phyloP scores from a whole-genome alignment of 2,888 invertebrate genomes.

The Lasius platythorax region DNA sequence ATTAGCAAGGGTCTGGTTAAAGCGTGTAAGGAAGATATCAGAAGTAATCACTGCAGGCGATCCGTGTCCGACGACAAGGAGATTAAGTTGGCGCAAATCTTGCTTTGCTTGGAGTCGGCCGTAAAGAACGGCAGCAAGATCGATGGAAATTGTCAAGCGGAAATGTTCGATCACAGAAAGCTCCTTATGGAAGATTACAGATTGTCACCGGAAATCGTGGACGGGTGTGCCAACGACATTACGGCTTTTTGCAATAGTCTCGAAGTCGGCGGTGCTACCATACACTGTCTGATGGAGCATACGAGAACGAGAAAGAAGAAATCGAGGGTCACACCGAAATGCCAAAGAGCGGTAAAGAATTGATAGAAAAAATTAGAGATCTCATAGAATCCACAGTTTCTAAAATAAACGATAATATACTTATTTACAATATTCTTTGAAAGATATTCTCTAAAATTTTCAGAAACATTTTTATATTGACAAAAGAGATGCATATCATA shows the following conservation, averaged over 20 bases:
- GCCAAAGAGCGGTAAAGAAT: constrained; percentile 90
- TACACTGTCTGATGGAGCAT: constrained; percentile 98
- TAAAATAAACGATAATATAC: background rate
- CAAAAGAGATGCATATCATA: constrained; percentile 5
- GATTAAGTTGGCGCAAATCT: constrained; percentile 94
- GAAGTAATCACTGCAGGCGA: constrained; percentile 93
- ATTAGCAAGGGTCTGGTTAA: constrained; percentile 95
- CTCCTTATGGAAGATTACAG: constrained; percentile 97
- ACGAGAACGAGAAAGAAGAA: constrained; percentile 90
- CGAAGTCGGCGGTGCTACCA: constrained; percentile 94
- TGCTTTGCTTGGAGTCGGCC: constrained; percentile 95
- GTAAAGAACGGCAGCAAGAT: constrained; percentile 92
- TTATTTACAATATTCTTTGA: background rate
- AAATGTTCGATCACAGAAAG: constrained; percentile 96
- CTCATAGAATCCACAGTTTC: background rate
- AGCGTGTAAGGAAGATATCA: constrained; percentile 96
- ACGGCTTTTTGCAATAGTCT: constrained; percentile 91
- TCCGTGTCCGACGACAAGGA: constrained; percentile 94
- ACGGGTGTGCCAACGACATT: constrained; percentile 95
- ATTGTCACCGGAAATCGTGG: constrained; percentile 96
- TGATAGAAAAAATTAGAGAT: background rate
- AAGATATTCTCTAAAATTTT: constrained; percentile 5
- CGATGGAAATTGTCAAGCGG: constrained; percentile 92
- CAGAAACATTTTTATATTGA: background rate
- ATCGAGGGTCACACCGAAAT: constrained; percentile 90